These are phyloP conservation scores for Paraescarpia echinospica DNA, from an alignment of 1,140 invertebrate species.

Conservation along the genomic window DNA sequence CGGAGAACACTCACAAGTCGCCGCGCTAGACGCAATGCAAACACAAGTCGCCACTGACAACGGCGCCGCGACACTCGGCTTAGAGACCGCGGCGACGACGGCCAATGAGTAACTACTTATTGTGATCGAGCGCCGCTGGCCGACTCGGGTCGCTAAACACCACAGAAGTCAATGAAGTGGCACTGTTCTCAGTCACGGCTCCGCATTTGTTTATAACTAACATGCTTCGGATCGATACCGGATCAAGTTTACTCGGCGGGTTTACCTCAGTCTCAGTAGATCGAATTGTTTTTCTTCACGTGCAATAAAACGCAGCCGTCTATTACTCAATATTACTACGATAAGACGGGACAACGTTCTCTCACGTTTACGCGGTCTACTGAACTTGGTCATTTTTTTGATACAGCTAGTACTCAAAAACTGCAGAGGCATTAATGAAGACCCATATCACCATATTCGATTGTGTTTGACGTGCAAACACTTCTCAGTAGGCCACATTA, in stretches of 20 bases:
- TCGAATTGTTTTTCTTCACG: background rate
- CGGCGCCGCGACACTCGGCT: background rate
- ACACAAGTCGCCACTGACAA: constrained; percentile 3
- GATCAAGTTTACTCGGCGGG: background rate
- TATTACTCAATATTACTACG: background rate
- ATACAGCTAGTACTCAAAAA: background rate
- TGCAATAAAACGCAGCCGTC: background rate
- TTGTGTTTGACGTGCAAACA: background rate
- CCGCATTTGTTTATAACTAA: background rate
- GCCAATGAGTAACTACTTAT: background rate
- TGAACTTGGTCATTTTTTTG: background rate
- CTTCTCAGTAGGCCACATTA: background rate
- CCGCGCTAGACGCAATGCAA: background rate
- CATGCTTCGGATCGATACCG: background rate
- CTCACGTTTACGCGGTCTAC: background rate
- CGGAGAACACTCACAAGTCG: background rate
- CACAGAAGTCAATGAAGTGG: background rate
- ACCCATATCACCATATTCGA: background rate
- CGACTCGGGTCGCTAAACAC: background rate
- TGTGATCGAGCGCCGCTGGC: background rate
- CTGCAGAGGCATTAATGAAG: background rate
- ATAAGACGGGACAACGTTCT: background rate
- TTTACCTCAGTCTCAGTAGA: background rate
- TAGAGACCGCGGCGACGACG: background rate
- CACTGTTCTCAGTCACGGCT: background rate